A percentile compares a stretch with the other conserved stretches of the same genome.
phyloP scores from a whole-genome alignment of 2,888 invertebrate species.

The Phaonia tiefii region DNA sequence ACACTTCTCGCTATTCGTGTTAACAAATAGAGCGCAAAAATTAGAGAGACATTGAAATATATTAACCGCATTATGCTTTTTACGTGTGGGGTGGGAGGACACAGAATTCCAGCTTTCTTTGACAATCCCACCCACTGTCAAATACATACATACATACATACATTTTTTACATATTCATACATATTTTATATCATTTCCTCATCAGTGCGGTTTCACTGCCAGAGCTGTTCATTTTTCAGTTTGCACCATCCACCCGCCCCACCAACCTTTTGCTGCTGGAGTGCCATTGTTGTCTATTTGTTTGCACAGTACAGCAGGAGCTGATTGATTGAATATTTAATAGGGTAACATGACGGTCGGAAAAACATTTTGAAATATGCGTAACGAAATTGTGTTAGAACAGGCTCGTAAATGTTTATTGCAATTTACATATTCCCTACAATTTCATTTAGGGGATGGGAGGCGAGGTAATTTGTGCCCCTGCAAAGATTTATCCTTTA shows the following conservation, averaged over 20 bases:
- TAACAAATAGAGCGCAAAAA: constrained; percentile 49
- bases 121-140: constrained; percentile 2
- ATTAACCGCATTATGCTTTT: constrained; percentile 26
- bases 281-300: not conserved
- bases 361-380: constrained; percentile 21
- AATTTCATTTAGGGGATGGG: no score
- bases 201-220: constrained; percentile 11
- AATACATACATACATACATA: not conserved
- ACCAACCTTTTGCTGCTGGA: not conserved
- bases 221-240: constrained; percentile 24
- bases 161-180: not conserved
- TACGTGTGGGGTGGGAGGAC: no score
- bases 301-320: constrained; percentile 1
- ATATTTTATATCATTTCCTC: constrained; percentile 4
- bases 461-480: no score
- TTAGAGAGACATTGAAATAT: constrained; percentile 33
- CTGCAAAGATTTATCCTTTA: no score
- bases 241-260: not conserved
- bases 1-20: constrained; percentile 26
- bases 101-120: not conserved
- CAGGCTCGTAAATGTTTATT: constrained; percentile 26
- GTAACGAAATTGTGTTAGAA: constrained; percentile 19
- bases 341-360: constrained; percentile 33
- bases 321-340: constrained; percentile 41
- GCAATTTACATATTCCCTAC: constrained; percentile 38